Percentiles rank a stretch among this genome's conserved stretches.
Evolutionary conservation across 2,888 invertebrate genomes (phyloP).

Genomic region (Aromia moschata): DNA sequence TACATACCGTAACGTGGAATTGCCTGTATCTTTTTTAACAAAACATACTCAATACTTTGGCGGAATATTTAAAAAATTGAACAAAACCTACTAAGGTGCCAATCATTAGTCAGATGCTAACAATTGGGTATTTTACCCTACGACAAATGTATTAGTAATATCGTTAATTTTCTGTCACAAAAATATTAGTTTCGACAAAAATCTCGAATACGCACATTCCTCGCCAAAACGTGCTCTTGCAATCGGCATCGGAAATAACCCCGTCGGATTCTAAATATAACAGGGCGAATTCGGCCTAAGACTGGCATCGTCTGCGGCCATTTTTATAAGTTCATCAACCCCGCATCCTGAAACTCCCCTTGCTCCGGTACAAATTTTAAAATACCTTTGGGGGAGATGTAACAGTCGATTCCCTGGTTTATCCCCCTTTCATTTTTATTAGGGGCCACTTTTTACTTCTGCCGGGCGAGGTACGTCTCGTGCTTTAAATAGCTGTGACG

Average conservation of each 20-base stretch:
- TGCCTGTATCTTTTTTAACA: too few species aligned
- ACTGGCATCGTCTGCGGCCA: conserved; percentile 6
- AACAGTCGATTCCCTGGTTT: not conserved
- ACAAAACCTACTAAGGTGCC: too few species aligned
- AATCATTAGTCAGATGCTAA: too few species aligned
- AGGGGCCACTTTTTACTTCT: conserved; percentile 9
- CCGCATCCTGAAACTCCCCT: conserved; percentile 14
- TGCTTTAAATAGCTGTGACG: not conserved
- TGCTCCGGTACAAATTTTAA: conserved; percentile 9
- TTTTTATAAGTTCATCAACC: conserved; percentile 22
- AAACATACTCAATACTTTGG: too few species aligned
- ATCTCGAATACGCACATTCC: too few species aligned
- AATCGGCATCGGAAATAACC: not conserved
- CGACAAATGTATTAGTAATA: too few species aligned
- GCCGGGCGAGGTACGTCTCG: conserved; percentile 1
- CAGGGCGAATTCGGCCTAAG: conserved; percentile 9
- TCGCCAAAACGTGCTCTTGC: conserved; percentile 5
- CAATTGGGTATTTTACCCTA: too few species aligned
- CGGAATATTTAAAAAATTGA: too few species aligned
- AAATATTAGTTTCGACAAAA: too few species aligned
- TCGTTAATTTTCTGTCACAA: too few species aligned
- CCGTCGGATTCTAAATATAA: conserved; percentile 13
- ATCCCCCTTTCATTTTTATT: conserved; percentile 10
- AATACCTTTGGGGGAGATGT: conserved; percentile 9
- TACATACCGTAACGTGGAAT: too few species aligned